Percentiles rank a stretch among this genome's conserved stretches.
phyloP scores from a whole-genome alignment of 2,797 vertebrate genomes.

The Protonibea diacanthus region DNA sequence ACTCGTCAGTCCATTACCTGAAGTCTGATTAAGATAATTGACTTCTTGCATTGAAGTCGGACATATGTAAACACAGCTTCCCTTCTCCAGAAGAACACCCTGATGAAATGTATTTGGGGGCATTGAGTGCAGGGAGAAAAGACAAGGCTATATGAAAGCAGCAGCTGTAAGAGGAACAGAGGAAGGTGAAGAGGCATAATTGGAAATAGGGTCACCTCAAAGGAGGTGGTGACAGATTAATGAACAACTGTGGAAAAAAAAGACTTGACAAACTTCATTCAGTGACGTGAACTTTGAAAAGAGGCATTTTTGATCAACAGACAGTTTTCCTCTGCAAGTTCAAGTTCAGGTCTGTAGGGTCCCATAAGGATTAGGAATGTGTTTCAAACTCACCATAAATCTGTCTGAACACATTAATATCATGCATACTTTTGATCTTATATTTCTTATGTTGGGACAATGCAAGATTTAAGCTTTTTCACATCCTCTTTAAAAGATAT shows the following conservation, averaged over 20 bases:
- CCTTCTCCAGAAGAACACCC: constrained; percentile 5
- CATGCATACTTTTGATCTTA: neutral
- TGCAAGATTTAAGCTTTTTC: constrained; percentile 26
- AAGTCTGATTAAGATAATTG: constrained; percentile 41
- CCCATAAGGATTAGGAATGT: constrained; percentile 9
- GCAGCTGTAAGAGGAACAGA: constrained; percentile 13
- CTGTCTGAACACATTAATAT: constrained; percentile 7
- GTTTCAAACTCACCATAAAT: neutral
- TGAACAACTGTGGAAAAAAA: constrained; percentile 30
- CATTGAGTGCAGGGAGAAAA: neutral
- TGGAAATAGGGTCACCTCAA: constrained; percentile 39
- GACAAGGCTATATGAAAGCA: constrained; percentile 1
- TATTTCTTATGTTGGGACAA: constrained; percentile 7
- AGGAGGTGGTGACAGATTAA: constrained; percentile 35
- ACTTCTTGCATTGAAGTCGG: constrained; percentile 8
- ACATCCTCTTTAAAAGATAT: constrained; percentile 42
- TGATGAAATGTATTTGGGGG: constrained; percentile 22
- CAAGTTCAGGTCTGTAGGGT: neutral
- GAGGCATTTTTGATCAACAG: constrained; percentile 22
- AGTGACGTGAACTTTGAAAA: constrained; percentile 12
- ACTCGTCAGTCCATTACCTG: constrained; percentile 10
- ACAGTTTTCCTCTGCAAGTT: neutral
- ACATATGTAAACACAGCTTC: constrained; percentile 35
- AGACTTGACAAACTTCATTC: constrained; percentile 21
- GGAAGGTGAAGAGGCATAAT: constrained; percentile 14